Evolutionary conservation across 2,113 vertebrate species (phyloP).

Genomic region (Pelvicachromis taeniatus): DNA sequence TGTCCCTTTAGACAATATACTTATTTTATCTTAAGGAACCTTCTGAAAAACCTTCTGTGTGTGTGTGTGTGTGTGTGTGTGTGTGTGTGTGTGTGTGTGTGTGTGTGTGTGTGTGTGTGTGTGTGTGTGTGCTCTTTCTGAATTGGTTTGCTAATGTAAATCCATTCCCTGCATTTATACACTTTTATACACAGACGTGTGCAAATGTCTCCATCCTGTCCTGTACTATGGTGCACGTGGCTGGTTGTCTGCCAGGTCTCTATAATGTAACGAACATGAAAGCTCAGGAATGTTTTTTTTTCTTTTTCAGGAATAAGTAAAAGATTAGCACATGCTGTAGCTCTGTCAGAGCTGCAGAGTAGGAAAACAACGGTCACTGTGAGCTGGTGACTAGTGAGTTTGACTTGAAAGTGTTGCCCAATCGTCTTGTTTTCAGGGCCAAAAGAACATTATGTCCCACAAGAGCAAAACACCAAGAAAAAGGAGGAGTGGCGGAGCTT

Average conservation of each 20-base stretch:
- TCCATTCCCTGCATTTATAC: slow-evolving; percentile 19
- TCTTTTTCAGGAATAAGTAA: slow-evolving; percentile 12
- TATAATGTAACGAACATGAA: slow-evolving; percentile 62
- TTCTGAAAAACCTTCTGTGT: background rate
- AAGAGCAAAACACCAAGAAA: slow-evolving; percentile 1
- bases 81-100: too few relatives aligned
- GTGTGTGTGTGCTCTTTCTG: background rate
- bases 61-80: too few relatives aligned
- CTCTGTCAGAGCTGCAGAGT: slow-evolving; percentile 26
- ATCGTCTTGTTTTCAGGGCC: background rate
- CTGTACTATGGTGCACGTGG: slow-evolving; percentile 30
- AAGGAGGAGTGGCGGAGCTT: background rate
- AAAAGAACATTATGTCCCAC: slow-evolving; percentile 56
- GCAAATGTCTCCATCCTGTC: slow-evolving; percentile 4
- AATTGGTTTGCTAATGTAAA: background rate
- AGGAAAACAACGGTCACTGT: slow-evolving; percentile 46
- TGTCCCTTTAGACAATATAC: background rate
- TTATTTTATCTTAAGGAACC: background rate
- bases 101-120: too few relatives aligned
- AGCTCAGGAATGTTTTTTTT: slow-evolving; percentile 69
- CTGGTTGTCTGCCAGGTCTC: slow-evolving; percentile 47
- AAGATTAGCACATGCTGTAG: slow-evolving; percentile 52
- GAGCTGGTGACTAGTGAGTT: slow-evolving; percentile 29
- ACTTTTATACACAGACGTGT: background rate
- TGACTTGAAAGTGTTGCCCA: slow-evolving; percentile 46